Conservation (phyloP, 2,113 vertebrate genomes). For the Nannospalax galili region DNA sequence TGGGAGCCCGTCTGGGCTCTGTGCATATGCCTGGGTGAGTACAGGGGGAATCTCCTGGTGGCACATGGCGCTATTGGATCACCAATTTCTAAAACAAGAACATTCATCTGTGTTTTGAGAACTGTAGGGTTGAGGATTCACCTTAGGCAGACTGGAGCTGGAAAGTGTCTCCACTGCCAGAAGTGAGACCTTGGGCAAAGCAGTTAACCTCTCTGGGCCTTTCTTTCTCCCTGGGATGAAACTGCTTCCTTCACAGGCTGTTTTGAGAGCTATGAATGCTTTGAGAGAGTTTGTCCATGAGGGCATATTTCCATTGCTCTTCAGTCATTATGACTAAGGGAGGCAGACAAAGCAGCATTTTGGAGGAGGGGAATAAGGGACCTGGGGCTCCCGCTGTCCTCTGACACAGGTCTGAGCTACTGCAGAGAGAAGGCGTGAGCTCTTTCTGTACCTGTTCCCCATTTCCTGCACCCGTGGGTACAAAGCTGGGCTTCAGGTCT, state of each 20-base stretch:
- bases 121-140: background rate
- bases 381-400: accelerated
- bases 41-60: accelerated
- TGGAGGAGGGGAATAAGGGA: background rate
- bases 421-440: background rate
- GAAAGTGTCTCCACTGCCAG: no score
- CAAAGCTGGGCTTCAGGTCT: background rate
- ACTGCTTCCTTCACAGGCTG: background rate
- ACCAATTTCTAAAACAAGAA: background rate
- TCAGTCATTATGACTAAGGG: background rate
- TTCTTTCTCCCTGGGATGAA: background rate
- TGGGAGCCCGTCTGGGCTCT: background rate
- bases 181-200: background rate
- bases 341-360: accelerated
- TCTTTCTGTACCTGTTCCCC: background rate
- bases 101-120: background rate
- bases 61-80: background rate
- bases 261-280: background rate
- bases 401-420: accelerated
- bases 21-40: accelerated
- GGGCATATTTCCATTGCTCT: no score
- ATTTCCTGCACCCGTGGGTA: background rate
- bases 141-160: no score
- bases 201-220: background rate
- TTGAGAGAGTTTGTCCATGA: background rate